Conservation (phyloP, 2,113 vertebrate genomes). For the Monopterus albus region DNA sequence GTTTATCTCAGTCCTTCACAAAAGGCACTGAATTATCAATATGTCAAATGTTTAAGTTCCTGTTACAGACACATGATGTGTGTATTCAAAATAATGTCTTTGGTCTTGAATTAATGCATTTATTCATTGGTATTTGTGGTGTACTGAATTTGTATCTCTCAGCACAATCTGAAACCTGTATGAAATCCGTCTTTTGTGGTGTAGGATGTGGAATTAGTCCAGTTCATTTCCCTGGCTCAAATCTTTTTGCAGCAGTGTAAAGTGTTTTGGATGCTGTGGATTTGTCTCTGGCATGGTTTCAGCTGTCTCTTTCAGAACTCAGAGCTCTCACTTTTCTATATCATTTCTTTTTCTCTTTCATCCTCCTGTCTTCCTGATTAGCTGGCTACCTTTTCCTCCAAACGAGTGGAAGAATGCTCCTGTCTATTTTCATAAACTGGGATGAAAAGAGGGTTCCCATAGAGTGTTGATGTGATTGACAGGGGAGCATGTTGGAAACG, state of each 20-base stretch:
- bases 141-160: background rate
- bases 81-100: too few relatives aligned
- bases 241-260: conserved; percentile 28
- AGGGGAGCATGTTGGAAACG: conserved; percentile 59
- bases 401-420: conserved; percentile 69
- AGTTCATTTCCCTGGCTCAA: conserved; percentile 3
- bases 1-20: background rate
- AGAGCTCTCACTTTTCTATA: conserved; percentile 29
- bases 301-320: conserved; percentile 21
- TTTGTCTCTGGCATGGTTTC: conserved; percentile 42
- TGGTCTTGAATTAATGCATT: background rate
- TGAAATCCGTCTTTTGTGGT: conserved; percentile 43
- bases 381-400: conserved; percentile 29
- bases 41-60: too few relatives aligned
- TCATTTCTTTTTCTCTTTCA: conserved; percentile 9
- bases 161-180: conserved; percentile 17
- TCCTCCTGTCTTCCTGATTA: conserved; percentile 60
- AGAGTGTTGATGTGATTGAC: conserved; percentile 72
- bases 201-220: conserved; percentile 10
- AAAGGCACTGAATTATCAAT: background rate
- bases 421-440: conserved; percentile 75
- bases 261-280: conserved; percentile 36
- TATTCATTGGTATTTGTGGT: conserved; percentile 3
- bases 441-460: conserved; percentile 45
- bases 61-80: too few relatives aligned